These are phyloP conservation scores for Mystacornis crossleyi DNA, from an alignment of 2,113 vertebrate species.

Conservation along the genomic window DNA sequence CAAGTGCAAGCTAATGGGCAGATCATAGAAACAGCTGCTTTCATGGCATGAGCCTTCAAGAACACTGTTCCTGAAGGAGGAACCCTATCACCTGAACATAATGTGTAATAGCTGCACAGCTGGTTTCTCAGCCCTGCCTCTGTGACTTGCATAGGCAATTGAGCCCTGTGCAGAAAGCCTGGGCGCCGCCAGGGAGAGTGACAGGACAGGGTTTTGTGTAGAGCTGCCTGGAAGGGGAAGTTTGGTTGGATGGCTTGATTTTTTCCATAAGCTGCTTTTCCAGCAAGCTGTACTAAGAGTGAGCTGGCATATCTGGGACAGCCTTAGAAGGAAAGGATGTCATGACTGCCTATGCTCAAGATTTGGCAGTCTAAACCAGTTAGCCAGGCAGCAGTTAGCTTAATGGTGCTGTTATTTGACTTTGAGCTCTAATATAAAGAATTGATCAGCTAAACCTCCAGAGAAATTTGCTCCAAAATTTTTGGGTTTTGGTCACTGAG, in stretches of 20 bases:
- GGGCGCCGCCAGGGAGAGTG: rapidly evolving
- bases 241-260: not conserved
- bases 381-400: not conserved
- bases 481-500: rapidly evolving
- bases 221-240: not conserved
- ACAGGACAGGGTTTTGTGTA: not conserved
- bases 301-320: not conserved
- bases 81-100: conserved; percentile 51
- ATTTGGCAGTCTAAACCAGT: not conserved
- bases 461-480: not conserved
- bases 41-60: conserved; percentile 12
- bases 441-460: not conserved
- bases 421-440: not conserved
- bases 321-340: not conserved
- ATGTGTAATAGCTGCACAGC: conserved; percentile 28
- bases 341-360: rapidly evolving
- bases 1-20: conserved; percentile 19
- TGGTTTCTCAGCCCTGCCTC: not conserved
- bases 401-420: not conserved
- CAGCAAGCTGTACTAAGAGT: not conserved
- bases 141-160: conserved; percentile 39
- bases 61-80: conserved; percentile 32
- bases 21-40: conserved; percentile 49
- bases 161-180: not conserved
- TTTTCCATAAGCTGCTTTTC: not conserved